A percentile compares a stretch with the other conserved stretches of the same genome.
Evolutionary conservation across 2,113 vertebrate genomes (phyloP).

Genomic region (Pelmatolapia mariae): DNA sequence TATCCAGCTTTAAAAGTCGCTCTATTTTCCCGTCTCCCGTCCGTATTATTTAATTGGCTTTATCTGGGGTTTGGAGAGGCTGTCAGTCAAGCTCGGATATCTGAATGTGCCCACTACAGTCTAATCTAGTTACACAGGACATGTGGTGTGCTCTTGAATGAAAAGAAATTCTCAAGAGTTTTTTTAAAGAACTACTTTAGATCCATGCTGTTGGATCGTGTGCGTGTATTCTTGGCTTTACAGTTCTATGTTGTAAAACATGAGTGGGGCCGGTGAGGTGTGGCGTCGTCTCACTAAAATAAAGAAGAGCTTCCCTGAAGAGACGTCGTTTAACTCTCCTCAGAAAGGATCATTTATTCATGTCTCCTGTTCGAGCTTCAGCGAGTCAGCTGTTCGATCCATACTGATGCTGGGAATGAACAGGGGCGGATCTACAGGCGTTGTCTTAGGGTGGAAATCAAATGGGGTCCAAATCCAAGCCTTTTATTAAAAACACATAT

Average conservation of each 20-base stretch:
- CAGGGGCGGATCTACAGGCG: not conserved
- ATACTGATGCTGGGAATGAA: not conserved
- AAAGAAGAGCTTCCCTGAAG: not conserved
- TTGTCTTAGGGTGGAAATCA: no score
- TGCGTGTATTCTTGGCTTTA: not conserved
- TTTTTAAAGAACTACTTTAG: not conserved
- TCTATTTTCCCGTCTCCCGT: conserved; percentile 26
- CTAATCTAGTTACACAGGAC: conserved; percentile 28
- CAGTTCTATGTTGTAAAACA: not conserved
- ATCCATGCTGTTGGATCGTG: not conserved
- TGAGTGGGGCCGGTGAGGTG: not conserved
- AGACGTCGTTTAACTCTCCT: not conserved
- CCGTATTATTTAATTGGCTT: conserved; percentile 65
- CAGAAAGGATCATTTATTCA: fast-evolving
- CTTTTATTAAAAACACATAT: not conserved
- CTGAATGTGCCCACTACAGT: conserved; percentile 47
- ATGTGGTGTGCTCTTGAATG: not conserved
- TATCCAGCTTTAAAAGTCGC: conserved; percentile 64
- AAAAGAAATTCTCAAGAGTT: not conserved
- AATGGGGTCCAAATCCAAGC: not conserved
- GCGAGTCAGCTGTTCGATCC: not conserved
- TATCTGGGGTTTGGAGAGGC: conserved; percentile 49
- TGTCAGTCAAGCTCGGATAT: conserved; percentile 69
- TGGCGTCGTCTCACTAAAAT: not conserved
- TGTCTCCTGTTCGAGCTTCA: no score